A percentile compares a stretch with the other conserved stretches of the same genome.
Conservation (phyloP, 2,797 vertebrate species). For the Chelon auratus region DNA sequence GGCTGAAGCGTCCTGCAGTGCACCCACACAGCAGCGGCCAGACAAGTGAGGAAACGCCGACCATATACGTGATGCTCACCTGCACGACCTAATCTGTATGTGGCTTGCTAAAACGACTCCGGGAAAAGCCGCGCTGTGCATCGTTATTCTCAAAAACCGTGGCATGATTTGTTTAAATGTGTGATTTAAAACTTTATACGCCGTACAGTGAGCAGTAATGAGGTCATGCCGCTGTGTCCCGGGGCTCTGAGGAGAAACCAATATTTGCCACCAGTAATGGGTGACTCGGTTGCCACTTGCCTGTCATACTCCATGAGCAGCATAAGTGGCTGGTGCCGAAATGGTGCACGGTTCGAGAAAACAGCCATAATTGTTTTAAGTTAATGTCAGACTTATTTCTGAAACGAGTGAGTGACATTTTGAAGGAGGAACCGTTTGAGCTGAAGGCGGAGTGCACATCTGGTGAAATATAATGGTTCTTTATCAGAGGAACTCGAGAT, state of each 20-base stretch:
- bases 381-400: background rate
- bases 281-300: constrained; percentile 45
- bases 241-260: constrained; percentile 17
- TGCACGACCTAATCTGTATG: too few relatives aligned
- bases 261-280: constrained; percentile 54
- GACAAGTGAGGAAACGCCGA: too few relatives aligned
- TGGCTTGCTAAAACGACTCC: too few relatives aligned
- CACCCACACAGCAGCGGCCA: background rate
- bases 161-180: too few relatives aligned
- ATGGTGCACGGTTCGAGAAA: constrained; percentile 15
- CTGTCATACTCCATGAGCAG: constrained; percentile 58
- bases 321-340: constrained; percentile 22
- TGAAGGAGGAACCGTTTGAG: constrained; percentile 9
- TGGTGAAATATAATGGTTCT: constrained; percentile 23
- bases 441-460: constrained; percentile 7
- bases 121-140: too few relatives aligned
- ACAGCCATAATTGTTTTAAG: background rate
- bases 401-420: constrained; percentile 21
- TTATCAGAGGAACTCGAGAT: constrained; percentile 73
- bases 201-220: constrained; percentile 26
- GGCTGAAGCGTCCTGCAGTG: background rate
- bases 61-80: too few relatives aligned
- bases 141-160: too few relatives aligned
- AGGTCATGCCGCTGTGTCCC: constrained; percentile 46
- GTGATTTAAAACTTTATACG: too few relatives aligned